A percentile compares a stretch with the other conserved stretches of the same genome.
Evolutionary conservation across 2,113 vertebrate species (phyloP).

Genomic region (Siphamia tubifer): DNA sequence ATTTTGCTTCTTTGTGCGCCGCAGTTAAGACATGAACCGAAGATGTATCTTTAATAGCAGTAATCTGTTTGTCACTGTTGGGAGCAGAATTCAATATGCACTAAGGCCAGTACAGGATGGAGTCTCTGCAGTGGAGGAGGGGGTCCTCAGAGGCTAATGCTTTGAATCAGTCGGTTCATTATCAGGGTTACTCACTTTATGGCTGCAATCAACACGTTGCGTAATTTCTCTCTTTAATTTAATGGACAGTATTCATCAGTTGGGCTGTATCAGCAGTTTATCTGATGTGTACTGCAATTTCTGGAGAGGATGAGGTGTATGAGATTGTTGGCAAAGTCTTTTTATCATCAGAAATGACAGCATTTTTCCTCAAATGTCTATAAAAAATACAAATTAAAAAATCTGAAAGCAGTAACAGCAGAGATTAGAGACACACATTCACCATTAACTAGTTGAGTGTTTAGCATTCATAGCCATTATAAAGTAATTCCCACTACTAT

Average conservation of each 20-base stretch:
- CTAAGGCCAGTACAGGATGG: neutral
- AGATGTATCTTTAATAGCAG: neutral
- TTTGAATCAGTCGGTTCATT: constrained; percentile 46
- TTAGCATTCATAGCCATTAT: too few species aligned
- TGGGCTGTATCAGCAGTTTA: constrained; percentile 15
- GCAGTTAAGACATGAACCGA: neutral
- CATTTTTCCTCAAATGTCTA: neutral
- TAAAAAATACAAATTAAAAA: too few species aligned
- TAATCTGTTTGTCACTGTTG: neutral
- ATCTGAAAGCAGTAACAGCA: too few species aligned
- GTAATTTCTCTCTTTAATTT: constrained; percentile 46
- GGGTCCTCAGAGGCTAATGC: constrained; percentile 16
- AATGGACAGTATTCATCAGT: constrained; percentile 15
- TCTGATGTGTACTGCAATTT: neutral
- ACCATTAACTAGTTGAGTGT: too few species aligned
- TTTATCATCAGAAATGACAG: too few species aligned
- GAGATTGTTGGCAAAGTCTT: too few species aligned
- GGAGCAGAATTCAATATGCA: neutral
- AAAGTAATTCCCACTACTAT: too few species aligned
- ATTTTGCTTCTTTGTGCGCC: neutral
- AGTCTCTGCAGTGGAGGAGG: neutral
- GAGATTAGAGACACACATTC: too few species aligned
- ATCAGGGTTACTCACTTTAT: constrained; percentile 28
- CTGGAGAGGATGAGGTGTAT: constrained; percentile 5
- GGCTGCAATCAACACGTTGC: constrained; percentile 40